A percentile compares a stretch with the other conserved stretches of the same genome.
These are phyloP conservation scores for Brevipalpus yothersi DNA, from an alignment of 1,140 invertebrate genomes.

Conservation along the genomic window DNA sequence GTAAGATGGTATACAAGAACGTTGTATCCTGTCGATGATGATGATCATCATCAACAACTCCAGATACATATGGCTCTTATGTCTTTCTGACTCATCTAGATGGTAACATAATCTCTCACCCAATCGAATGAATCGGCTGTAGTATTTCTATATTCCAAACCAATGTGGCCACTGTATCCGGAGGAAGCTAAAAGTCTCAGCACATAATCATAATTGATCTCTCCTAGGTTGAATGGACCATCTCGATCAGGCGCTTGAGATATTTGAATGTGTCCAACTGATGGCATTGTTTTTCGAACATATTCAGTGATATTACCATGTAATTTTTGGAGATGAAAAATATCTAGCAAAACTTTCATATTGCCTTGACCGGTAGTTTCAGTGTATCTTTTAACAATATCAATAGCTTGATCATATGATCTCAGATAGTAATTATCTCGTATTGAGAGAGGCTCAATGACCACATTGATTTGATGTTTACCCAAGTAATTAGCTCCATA, in stretches of 20 bases:
- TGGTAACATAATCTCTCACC: background rate
- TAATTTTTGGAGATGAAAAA: conserved; percentile 7
- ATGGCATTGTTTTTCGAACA: background rate
- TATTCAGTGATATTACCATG: conserved; percentile 6
- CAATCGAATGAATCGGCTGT: background rate
- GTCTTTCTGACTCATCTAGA: no score
- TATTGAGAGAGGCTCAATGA: conserved; percentile 7
- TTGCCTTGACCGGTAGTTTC: conserved; percentile 1
- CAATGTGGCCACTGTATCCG: background rate
- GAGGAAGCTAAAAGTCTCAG: background rate
- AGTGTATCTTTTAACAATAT: conserved; percentile 1
- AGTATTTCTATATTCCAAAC: background rate
- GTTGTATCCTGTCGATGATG: no score
- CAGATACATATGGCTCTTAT: no score
- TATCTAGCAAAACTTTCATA: conserved; percentile 8
- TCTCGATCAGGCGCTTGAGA: conserved; percentile 8
- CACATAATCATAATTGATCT: conserved; percentile 7
- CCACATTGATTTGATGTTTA: background rate
- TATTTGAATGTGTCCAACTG: conserved; percentile 9
- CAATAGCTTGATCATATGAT: conserved; percentile 4
- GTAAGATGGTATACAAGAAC: background rate
- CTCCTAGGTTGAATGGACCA: conserved; percentile 5
- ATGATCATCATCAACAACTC: no score
- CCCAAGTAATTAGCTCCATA: conserved; percentile 1
- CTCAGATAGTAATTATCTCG: conserved; percentile 6